Base-by-base conservation (phyloP, 2,888 invertebrate genomes). In the Rhabditoides inermis region DNA sequence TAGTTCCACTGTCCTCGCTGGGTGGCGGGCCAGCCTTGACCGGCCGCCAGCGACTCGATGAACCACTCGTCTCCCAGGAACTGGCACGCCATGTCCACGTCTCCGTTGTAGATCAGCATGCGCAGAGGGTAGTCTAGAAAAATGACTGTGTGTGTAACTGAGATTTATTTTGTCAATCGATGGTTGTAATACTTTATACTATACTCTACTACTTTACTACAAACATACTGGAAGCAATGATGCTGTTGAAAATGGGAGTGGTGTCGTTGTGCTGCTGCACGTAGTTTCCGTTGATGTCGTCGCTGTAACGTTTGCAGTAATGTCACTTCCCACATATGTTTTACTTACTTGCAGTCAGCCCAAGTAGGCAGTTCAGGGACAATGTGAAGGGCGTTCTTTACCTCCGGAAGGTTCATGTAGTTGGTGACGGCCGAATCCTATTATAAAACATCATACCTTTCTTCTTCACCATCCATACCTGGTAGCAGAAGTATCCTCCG, bases 1-100 rank as follows among this genome's bases (percentile, higher is more conserved):
- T 61, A 72, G 52, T 63, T 63, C 72, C 71, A 72, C 46, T 56
- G 56, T 15, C 62, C 58, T 3, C 26, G 20, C 25, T 45, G 36
- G 1, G 58, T 53, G 0, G 55, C 50, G 20, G 36, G 27, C 65
- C 65, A 61, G 15, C 50, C 46, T 10, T 60, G 44, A 20, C 51
- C 53, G 10, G 49, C 45, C 18, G 67, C 64, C 25, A 70, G 54
- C 20, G 58, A 53, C 45, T 72, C 68, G 35, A 71, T 67, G 54
- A 72, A 72, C 72, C 71, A 71, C 52, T 70, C 61, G 50, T 70
- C 69, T 40, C 70, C 70, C 15, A 69, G 55, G 55, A 66, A 66
- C 42, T 69, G 66, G 35, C 70, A 70, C 36, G 68, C 69, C 70
- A 70, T 70, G 44, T 70, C 70, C 18, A 61, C 70, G 45, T 71